phyloP scores from a whole-genome alignment of 2,113 vertebrate genomes.

The Alethe castanea region DNA sequence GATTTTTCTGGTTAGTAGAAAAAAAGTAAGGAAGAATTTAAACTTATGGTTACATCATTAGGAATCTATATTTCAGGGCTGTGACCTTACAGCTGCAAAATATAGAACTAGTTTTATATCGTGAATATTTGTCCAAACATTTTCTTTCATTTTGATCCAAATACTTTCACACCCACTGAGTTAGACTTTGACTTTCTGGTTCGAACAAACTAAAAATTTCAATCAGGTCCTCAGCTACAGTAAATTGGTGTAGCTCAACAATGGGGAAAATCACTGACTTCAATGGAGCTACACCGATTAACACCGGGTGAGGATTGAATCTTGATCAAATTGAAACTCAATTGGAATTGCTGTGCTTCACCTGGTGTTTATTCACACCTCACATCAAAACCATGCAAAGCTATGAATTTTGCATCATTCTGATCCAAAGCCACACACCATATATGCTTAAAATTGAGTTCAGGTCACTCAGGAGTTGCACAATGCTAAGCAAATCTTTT shows the following conservation, averaged over 20 bases:
- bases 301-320: conserved; percentile 4
- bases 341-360: conserved; percentile 52
- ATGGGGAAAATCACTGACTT: neutral
- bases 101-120: conserved; percentile 57
- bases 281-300: conserved; percentile 39
- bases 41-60: conserved; percentile 44
- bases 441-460: conserved; percentile 54
- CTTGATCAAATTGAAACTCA: conserved; percentile 58
- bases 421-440: conserved; percentile 47
- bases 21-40: neutral
- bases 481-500: conserved; percentile 18
- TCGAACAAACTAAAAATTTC: conserved; percentile 38
- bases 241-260: conserved; percentile 19
- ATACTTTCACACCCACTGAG: conserved; percentile 59
- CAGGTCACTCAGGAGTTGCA: conserved; percentile 57
- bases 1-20: neutral
- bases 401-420: conserved; percentile 51
- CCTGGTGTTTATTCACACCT: conserved; percentile 58
- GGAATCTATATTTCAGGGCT: conserved; percentile 35
- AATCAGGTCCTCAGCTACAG: conserved; percentile 28
- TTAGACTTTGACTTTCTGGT: conserved; percentile 43
- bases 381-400: conserved; percentile 58
- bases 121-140: conserved; percentile 53
- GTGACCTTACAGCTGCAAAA: conserved; percentile 41
- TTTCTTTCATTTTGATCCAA: conserved; percentile 72